A percentile compares a stretch with the other conserved stretches of the same genome.
phyloP scores from a whole-genome alignment of 1,140 invertebrate species.

The Temnothorax longispinosus region DNA sequence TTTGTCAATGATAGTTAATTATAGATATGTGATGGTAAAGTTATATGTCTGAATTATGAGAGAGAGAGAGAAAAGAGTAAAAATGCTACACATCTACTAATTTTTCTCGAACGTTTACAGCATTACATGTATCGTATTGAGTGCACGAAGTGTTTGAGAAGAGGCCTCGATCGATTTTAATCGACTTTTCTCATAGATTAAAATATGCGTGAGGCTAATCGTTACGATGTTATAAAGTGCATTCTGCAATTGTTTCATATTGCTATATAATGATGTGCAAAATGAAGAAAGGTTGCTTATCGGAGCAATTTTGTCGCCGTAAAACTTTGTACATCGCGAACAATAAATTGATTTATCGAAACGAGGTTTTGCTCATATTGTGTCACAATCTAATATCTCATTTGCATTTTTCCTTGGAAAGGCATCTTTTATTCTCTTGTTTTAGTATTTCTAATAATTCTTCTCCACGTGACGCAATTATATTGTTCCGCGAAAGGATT shows the following conservation, averaged over 20 bases:
- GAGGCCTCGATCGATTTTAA: conserved; percentile 57
- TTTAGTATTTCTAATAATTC: background rate
- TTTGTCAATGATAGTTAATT: background rate
- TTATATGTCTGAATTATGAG: background rate
- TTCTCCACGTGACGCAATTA: background rate
- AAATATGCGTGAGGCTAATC: conserved; percentile 3
- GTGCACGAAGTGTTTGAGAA: background rate
- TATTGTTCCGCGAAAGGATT: conserved; percentile 11
- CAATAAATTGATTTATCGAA: conserved; percentile 31
- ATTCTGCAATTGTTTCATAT: conserved; percentile 5
- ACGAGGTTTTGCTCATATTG: background rate
- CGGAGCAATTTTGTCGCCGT: background rate
- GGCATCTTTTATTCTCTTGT: background rate
- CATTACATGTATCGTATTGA: background rate
- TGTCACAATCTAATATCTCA: background rate
- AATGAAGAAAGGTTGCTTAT: background rate
- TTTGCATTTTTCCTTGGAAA: background rate
- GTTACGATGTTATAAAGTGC: conserved; percentile 45
- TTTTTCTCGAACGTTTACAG: conserved; percentile 4
- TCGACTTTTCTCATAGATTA: conserved; percentile 22
- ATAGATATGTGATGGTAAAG: background rate
- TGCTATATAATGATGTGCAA: background rate
- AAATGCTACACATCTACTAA: background rate
- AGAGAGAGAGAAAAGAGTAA: background rate
- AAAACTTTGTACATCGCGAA: conserved; percentile 8